Conservation (phyloP, 2,113 vertebrate species). For the Mus pahari region DNA sequence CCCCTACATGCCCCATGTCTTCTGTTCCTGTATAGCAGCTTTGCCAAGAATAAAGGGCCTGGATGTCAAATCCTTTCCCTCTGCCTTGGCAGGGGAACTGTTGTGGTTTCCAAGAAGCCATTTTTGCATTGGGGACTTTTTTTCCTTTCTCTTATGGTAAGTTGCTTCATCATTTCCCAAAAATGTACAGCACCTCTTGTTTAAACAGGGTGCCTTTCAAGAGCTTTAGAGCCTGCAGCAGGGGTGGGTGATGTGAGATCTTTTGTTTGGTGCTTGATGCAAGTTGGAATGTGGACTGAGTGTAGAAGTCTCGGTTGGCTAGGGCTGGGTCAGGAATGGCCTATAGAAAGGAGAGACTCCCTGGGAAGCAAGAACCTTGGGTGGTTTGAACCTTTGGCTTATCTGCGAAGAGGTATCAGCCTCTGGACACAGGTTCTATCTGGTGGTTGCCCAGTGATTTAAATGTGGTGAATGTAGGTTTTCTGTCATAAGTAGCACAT, state of each 20-base stretch:
- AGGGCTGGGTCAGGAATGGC: constrained; percentile 3
- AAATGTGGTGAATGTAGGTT: background rate
- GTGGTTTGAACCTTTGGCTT: background rate
- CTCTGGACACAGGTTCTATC: background rate
- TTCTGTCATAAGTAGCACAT: background rate
- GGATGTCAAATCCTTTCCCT: constrained; percentile 64
- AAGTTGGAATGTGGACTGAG: constrained; percentile 17
- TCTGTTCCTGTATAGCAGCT: background rate
- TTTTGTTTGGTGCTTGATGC: constrained; percentile 67
- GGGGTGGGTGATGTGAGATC: constrained; percentile 78
- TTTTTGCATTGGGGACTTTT: constrained; percentile 75
- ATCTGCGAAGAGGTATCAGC: background rate
- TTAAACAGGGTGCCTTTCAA: constrained; percentile 78
- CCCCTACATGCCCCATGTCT: background rate
- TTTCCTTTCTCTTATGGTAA: constrained; percentile 78
- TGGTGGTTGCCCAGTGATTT: constrained; percentile 6
- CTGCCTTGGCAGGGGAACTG: constrained; percentile 58
- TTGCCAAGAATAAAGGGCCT: constrained; percentile 59
- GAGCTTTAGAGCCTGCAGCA: constrained; percentile 64
- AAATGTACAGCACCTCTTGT: constrained; percentile 73
- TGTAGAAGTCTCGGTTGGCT: constrained; percentile 55
- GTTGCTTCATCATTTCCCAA: constrained; percentile 80
- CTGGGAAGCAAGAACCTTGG: background rate
- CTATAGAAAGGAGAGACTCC: background rate
- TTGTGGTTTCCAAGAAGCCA: constrained; percentile 77